These are phyloP conservation scores for Stegodyphus dumicola DNA, from an alignment of 1,140 invertebrate species.

Conservation along the genomic window DNA sequence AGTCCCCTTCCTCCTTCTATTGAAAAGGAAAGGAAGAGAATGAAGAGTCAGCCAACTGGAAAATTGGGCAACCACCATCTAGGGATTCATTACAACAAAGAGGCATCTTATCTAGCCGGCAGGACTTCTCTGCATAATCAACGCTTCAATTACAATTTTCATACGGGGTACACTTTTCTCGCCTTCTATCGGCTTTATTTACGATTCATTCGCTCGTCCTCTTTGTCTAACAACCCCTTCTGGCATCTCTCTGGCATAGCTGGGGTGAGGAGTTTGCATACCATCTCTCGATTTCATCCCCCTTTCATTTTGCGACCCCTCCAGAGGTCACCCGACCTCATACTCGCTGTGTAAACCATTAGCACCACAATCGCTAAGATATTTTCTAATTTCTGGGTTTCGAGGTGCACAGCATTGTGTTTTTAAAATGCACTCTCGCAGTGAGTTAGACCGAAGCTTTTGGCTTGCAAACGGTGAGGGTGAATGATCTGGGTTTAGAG, in stretches of 20 bases:
- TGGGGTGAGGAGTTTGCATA: constrained; percentile 4
- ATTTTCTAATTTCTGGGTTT: constrained; percentile 44
- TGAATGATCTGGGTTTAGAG: too few relatives aligned
- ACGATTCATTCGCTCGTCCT: constrained; percentile 53
- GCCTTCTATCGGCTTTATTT: constrained; percentile 56
- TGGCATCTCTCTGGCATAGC: constrained; percentile 15
- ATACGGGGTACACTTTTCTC: constrained; percentile 46
- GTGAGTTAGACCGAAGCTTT: neutral
- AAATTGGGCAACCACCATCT: constrained; percentile 50
- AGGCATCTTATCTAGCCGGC: constrained; percentile 38
- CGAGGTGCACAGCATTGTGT: constrained; percentile 13
- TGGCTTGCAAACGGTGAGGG: too few relatives aligned
- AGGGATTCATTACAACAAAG: constrained; percentile 49
- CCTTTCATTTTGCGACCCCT: neutral
- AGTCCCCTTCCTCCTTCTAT: neutral
- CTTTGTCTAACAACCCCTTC: constrained; percentile 53
- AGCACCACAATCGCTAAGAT: constrained; percentile 33
- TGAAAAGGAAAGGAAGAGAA: constrained; percentile 13
- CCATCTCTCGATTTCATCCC: constrained; percentile 16
- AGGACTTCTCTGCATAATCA: constrained; percentile 45
- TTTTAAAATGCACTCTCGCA: neutral
- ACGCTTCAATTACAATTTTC: constrained; percentile 61
- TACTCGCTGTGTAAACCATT: constrained; percentile 45
- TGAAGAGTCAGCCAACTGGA: constrained; percentile 36
- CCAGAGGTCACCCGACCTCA: constrained; percentile 10